Percentiles rank a stretch among this genome's conserved stretches.
Evolutionary conservation across 1,140 invertebrate genomes (phyloP).

Genomic region (Caenorhabditis latens): DNA sequence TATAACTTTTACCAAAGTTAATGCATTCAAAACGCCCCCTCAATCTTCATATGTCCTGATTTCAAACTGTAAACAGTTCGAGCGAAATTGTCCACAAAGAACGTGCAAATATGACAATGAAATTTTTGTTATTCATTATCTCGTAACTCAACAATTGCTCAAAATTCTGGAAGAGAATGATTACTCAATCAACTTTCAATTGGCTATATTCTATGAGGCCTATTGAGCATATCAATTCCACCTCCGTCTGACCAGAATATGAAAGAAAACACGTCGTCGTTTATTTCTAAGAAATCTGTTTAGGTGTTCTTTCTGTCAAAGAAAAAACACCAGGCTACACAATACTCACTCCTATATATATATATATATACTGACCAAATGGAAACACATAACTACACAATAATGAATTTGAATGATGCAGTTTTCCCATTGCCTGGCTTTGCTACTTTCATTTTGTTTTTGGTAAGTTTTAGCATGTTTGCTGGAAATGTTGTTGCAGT

Average conservation of each 20-base stretch:
- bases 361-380: not conserved
- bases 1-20: too few relatives aligned
- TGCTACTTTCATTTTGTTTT: not conserved
- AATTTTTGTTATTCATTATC: too few relatives aligned
- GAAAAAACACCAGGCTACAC: not conserved
- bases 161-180: too few relatives aligned
- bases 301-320: not conserved
- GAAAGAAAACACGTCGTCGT: not conserved
- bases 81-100: too few relatives aligned
- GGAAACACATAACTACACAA: not conserved
- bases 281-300: not conserved
- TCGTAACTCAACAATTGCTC: too few relatives aligned
- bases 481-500: not conserved
- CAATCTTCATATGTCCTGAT: too few relatives aligned
- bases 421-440: not conserved
- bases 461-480: not conserved
- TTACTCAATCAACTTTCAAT: too few relatives aligned
- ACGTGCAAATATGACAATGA: too few relatives aligned
- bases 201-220: too few relatives aligned
- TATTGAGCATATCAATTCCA: not conserved
- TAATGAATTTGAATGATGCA: not conserved
- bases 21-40: too few relatives aligned
- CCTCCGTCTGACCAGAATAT: not conserved
- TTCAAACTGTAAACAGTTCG: too few relatives aligned
- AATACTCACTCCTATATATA: not conserved